Conservation (phyloP, 1,140 invertebrate genomes). For the Panagrolaimus sp. region DNA sequence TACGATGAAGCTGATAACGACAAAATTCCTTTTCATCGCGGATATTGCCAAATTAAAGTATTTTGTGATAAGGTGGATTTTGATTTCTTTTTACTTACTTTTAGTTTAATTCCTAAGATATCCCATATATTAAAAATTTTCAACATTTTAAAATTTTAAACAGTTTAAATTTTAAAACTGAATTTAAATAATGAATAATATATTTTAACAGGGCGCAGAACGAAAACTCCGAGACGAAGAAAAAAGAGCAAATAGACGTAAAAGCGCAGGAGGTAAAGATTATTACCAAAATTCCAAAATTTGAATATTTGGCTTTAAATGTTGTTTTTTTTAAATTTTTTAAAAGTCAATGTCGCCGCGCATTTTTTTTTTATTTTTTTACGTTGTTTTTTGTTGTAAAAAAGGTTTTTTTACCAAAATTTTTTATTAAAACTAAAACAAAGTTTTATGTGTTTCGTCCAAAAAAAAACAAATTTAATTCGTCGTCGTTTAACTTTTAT, state of each 20-base stretch:
- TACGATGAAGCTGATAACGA: constrained; percentile 85
- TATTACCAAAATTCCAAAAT: constrained; percentile 8
- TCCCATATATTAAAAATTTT: constrained; percentile 19
- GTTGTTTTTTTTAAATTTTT: constrained; percentile 14
- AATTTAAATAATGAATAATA: constrained; percentile 22
- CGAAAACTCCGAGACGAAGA: constrained; percentile 97
- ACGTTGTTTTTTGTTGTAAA: background rate
- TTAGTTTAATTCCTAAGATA: constrained; percentile 70
- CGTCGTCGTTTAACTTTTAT: too few species aligned
- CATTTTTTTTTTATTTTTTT: constrained; percentile 12
- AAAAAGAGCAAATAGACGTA: constrained; percentile 84
- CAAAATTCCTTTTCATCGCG: constrained; percentile 76
- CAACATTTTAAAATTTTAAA: too few species aligned
- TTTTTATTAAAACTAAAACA: too few species aligned
- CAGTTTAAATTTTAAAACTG: background rate
- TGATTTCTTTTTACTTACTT: constrained; percentile 61
- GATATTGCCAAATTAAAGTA: constrained; percentile 98
- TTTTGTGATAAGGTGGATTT: constrained; percentile 93
- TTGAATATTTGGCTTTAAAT: background rate
- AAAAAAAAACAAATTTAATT: too few species aligned
- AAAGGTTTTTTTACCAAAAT: constrained; percentile 14
- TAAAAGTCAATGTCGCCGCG: constrained; percentile 13
- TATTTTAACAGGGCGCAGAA: constrained; percentile 77
- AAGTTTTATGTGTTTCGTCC: too few species aligned
- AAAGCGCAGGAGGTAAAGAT: constrained; percentile 70